A percentile compares a stretch with the other conserved stretches of the same genome.
Evolutionary conservation across 2,113 vertebrate genomes (phyloP).

Genomic region (Oreochromis spilurus): DNA sequence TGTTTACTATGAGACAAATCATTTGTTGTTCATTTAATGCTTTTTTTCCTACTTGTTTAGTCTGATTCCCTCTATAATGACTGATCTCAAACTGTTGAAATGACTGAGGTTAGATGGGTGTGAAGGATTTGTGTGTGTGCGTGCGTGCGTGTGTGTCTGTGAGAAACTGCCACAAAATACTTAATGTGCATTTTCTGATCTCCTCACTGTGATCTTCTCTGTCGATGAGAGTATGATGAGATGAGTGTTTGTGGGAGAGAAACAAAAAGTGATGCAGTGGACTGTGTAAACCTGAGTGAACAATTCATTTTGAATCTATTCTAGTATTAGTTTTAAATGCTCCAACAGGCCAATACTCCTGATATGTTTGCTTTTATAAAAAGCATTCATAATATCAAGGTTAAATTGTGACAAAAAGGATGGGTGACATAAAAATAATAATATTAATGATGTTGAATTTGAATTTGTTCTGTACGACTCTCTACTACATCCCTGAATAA

Average conservation of each 20-base stretch:
- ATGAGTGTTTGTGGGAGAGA: not conserved
- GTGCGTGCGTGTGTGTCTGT: not conserved
- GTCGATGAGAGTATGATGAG: slow-evolving; percentile 11
- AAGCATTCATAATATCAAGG: not conserved
- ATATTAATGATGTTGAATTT: not conserved
- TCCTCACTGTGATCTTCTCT: slow-evolving; percentile 69
- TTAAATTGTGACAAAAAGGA: not conserved
- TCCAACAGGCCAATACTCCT: not conserved
- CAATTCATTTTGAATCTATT: not conserved
- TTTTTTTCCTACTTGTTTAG: slow-evolving; percentile 42
- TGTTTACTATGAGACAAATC: slow-evolving; percentile 35
- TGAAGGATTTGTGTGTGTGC: not conserved
- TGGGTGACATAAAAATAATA: not conserved
- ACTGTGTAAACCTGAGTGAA: not conserved
- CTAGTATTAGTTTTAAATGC: not conserved
- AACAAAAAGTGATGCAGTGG: slow-evolving; percentile 1
- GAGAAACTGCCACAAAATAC: slow-evolving; percentile 41
- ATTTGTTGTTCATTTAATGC: slow-evolving; percentile 42
- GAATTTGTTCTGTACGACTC: not conserved
- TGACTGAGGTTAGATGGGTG: slow-evolving; percentile 30
- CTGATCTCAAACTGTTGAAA: slow-evolving; percentile 40
- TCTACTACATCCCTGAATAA: not conserved
- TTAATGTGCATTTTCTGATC: slow-evolving; percentile 67
- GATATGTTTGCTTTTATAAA: not conserved
- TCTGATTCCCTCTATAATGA: slow-evolving; percentile 25